A percentile compares a stretch with the other conserved stretches of the same genome.
These are phyloP conservation scores for Drosophila mauritiana DNA, from an alignment of 1,140 invertebrate species.

Conservation along the genomic window DNA sequence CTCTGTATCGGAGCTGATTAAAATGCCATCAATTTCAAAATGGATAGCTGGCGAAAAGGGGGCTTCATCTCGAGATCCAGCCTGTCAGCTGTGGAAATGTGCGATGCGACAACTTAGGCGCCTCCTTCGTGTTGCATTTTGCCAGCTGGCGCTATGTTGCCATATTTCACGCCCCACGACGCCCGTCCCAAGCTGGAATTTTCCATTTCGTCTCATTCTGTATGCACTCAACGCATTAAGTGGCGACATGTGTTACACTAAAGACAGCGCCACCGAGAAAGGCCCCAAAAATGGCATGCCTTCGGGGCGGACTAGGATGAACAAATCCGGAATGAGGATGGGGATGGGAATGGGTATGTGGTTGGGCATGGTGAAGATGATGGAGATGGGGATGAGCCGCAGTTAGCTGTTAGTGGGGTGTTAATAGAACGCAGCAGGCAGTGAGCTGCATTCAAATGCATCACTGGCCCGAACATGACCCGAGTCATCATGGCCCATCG, in stretches of 20 bases:
- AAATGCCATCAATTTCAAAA: constrained; percentile 47
- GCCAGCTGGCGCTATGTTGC: constrained; percentile 50
- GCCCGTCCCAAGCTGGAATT: constrained; percentile 4
- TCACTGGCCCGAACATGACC: constrained; percentile 28
- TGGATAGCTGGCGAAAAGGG: constrained; percentile 20
- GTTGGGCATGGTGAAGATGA: not conserved
- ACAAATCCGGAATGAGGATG: not conserved
- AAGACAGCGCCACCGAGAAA: constrained; percentile 35
- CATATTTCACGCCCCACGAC: constrained; percentile 27
- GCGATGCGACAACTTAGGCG: constrained; percentile 36
- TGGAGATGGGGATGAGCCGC: not conserved
- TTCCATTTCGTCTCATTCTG: constrained; percentile 68
- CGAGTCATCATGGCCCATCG: not conserved
- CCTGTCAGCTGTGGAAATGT: constrained; percentile 22
- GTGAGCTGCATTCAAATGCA: constrained; percentile 66
- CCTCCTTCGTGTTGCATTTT: constrained; percentile 45
- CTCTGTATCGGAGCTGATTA: constrained; percentile 24
- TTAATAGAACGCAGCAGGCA: constrained; percentile 61
- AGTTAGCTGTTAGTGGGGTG: constrained; percentile 41
- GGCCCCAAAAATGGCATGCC: constrained; percentile 18
- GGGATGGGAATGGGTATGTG: not conserved
- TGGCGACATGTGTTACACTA: constrained; percentile 73
- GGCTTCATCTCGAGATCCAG: constrained; percentile 16
- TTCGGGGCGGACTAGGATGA: not conserved
- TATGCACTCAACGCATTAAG: constrained; percentile 75